These are phyloP conservation scores for Ptiloglossa arizonensis DNA, from an alignment of 1,140 invertebrate genomes.

Conservation along the genomic window DNA sequence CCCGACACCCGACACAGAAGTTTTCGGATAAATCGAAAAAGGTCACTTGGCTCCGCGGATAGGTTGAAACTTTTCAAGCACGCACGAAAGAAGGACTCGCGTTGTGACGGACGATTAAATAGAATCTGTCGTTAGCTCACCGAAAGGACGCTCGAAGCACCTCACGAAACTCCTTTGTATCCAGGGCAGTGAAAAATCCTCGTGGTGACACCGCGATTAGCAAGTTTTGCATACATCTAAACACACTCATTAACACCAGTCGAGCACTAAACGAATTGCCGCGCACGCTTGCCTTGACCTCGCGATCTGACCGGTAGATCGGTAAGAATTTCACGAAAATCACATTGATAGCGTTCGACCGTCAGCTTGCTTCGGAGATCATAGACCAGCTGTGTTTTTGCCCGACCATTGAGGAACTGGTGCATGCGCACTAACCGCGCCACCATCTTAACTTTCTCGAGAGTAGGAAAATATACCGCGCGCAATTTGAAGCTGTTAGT, in stretches of 20 bases:
- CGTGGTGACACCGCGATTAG: slow-evolving; percentile 56
- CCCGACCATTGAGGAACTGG: slow-evolving; percentile 59
- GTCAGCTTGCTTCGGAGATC: slow-evolving; percentile 63
- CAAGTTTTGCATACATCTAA: slow-evolving; percentile 51
- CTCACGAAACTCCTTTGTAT: slow-evolving; percentile 63
- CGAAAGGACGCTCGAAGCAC: slow-evolving; percentile 57
- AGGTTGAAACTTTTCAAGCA: background rate
- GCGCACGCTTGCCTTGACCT: slow-evolving; percentile 26
- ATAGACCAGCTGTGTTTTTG: slow-evolving; percentile 74
- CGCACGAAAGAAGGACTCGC: background rate
- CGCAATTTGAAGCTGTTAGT: slow-evolving; percentile 16
- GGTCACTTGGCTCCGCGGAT: background rate
- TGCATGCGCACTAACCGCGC: slow-evolving; percentile 55
- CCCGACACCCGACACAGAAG: background rate
- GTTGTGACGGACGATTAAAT: background rate
- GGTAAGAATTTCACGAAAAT: slow-evolving; percentile 57
- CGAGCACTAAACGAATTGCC: slow-evolving; percentile 30
- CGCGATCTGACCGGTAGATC: slow-evolving; percentile 53
- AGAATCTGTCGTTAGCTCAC: slow-evolving; percentile 38
- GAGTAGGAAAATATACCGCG: slow-evolving; percentile 22
- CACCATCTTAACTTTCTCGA: slow-evolving; percentile 27
- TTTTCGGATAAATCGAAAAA: slow-evolving; percentile 14
- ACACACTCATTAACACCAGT: slow-evolving; percentile 42
- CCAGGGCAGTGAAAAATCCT: slow-evolving; percentile 64
- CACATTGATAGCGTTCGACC: slow-evolving; percentile 64